Evolutionary conservation across 2,113 vertebrate genomes (phyloP).

Genomic region (Rallus limicola): DNA sequence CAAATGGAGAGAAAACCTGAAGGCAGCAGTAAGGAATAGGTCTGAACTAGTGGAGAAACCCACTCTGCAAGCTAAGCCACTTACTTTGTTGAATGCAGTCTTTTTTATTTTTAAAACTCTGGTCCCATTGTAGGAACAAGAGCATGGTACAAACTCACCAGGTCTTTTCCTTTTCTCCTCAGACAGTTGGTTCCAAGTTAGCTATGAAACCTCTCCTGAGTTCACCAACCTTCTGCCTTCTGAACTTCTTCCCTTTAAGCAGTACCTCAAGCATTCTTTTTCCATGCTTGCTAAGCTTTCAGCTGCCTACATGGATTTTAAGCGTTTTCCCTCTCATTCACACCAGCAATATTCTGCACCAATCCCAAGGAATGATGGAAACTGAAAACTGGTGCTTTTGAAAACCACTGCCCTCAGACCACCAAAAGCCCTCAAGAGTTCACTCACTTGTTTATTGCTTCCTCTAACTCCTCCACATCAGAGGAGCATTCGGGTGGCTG

Average conservation of each 20-base stretch:
- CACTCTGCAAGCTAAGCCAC: neutral
- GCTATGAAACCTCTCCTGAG: neutral
- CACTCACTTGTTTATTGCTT: constrained; percentile 25
- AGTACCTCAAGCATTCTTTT: neutral
- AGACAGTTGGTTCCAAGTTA: neutral
- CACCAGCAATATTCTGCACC: neutral
- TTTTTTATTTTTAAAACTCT: neutral
- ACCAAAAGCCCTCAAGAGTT: neutral
- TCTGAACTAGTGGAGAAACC: neutral
- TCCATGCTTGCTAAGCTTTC: neutral
- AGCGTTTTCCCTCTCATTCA: neutral
- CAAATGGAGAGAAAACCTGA: neutral
- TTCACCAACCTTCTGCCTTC: neutral
- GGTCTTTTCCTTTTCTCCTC: neutral
- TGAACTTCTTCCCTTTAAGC: neutral
- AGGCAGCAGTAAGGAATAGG: neutral
- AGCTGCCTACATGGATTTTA: neutral
- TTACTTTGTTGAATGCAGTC: neutral
- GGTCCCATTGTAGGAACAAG: neutral
- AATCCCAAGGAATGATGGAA: neutral
- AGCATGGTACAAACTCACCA: neutral
- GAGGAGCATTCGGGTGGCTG: constrained; percentile 39
- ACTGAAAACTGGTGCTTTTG: neutral
- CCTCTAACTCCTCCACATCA: neutral
- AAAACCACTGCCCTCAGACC: neutral